Base-by-base conservation (phyloP, 1,140 invertebrate genomes). In the Trichonephila inaurata region DNA sequence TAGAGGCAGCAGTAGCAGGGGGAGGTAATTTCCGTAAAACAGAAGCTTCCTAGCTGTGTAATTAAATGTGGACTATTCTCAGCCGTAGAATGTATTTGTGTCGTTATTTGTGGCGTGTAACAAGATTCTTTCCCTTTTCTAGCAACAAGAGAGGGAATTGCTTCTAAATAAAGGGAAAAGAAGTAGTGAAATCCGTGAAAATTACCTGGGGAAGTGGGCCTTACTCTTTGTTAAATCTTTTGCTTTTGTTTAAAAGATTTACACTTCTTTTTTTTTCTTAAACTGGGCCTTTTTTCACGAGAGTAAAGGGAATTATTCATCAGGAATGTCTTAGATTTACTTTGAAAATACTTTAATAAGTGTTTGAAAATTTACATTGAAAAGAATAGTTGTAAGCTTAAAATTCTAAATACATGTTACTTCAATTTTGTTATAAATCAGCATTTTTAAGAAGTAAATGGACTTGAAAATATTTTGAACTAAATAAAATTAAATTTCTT, bases 81-180 rank as follows among this genome's bases (percentile, higher is more conserved):
- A 18, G 33, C 72, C 28, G 72, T 77, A 28, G 72, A 77, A 33
- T 77, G 72, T 16, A 77, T 77, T 77, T 77, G 28, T 77, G 72
- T 40, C 72, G 72, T 77, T 77, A 77, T 77, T 77, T 77, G 72
- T 77, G 72, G 72, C 28, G 72, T 40, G 72, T 77, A 77, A 77
- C 72, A 33, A 77, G 72, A 77, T 77, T 77, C 72, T 18, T 77
- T 40, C 72, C 14, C 33, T 77, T 77, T 33, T 4, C 18, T 12
- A 77, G 72, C 72, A 77, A 77, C 72, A 77, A 77, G 72, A 33
- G 33, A 18, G 12, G 72, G 40, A 77, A 77, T 77, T 77, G 72
- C 72, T 77, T 77, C 33, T 28, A 19, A 77, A 77, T 77, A 77
- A 77, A 77, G 33, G 51, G 51, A 51, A 77, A 77, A 14, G 33